Conservation (phyloP, 2,797 vertebrate genomes). For the Rhincodon typus region DNA sequence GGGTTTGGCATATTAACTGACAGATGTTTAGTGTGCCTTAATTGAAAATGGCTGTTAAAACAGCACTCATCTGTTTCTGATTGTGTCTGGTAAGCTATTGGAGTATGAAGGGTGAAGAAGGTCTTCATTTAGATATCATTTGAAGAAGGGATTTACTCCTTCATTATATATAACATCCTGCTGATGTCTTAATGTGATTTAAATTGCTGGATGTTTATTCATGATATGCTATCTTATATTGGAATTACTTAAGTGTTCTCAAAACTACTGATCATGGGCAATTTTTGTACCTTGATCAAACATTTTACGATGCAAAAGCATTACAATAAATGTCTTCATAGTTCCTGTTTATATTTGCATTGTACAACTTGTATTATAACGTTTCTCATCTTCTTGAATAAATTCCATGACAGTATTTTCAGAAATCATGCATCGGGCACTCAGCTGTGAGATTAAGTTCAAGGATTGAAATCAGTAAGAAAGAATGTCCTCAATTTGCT, state of each 20-base stretch:
- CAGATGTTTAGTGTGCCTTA: slow-evolving; percentile 37
- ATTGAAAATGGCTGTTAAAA: slow-evolving; percentile 38
- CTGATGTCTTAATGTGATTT: slow-evolving; percentile 38
- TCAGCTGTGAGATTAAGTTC: neutral
- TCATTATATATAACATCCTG: slow-evolving; percentile 37
- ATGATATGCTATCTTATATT: slow-evolving; percentile 36
- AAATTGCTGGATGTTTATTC: slow-evolving; percentile 37
- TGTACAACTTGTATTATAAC: neutral
- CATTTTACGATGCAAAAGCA: slow-evolving; percentile 27
- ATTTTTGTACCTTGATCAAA: slow-evolving; percentile 5
- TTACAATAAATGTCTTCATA: neutral
- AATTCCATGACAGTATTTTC: neutral
- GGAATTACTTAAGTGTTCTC: slow-evolving; percentile 35
- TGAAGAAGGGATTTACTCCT: slow-evolving; percentile 38
- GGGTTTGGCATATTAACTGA: slow-evolving; percentile 36
- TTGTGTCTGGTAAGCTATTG: slow-evolving; percentile 36
- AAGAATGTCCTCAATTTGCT: neutral
- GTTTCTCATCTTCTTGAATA: neutral
- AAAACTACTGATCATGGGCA: slow-evolving; percentile 18
- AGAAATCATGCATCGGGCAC: neutral
- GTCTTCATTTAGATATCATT: slow-evolving; percentile 38
- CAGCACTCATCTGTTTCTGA: slow-evolving; percentile 38
- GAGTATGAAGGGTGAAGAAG: slow-evolving; percentile 37
- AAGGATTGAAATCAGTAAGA: slow-evolving; percentile 15
- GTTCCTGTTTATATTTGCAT: neutral